phyloP scores from a whole-genome alignment of 2,113 vertebrate genomes.

The Porphyrio hochstetteri region DNA sequence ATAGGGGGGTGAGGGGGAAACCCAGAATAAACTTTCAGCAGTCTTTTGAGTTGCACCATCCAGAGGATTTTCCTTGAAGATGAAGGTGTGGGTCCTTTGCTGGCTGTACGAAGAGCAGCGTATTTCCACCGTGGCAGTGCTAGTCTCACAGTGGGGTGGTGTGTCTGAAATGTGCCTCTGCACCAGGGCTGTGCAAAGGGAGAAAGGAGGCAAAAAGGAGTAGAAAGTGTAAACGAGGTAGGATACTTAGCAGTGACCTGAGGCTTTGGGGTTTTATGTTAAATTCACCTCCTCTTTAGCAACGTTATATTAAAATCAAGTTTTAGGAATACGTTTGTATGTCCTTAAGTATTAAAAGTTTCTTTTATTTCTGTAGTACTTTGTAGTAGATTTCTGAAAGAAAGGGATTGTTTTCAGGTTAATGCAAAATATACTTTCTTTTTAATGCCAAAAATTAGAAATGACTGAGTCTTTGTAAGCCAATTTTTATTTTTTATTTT shows the following conservation, averaged over 20 bases:
- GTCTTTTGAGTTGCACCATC: background rate
- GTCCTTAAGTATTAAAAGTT: background rate
- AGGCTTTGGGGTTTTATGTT: background rate
- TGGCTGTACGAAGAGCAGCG: background rate
- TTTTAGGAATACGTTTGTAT: background rate
- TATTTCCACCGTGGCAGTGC: background rate
- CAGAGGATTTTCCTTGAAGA: constrained; percentile 7
- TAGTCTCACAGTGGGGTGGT: background rate
- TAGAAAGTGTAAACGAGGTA: background rate
- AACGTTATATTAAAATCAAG: background rate
- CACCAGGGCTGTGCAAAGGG: background rate
- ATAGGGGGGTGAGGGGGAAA: background rate
- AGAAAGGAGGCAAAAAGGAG: background rate
- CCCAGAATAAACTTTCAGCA: background rate
- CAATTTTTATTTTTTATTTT: background rate
- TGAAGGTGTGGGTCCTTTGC: background rate
- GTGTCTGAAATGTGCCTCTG: background rate
- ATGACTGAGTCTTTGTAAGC: background rate
- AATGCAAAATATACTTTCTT: background rate
- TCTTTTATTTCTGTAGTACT: background rate
- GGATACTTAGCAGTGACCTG: background rate
- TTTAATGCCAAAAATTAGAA: background rate
- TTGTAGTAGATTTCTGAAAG: background rate
- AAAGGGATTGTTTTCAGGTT: background rate
- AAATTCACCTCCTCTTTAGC: background rate